Percentiles rank a stretch among this genome's conserved stretches.
These are phyloP conservation scores for Phycodurus eques DNA, from an alignment of 2,113 vertebrate species.

Conservation along the genomic window DNA sequence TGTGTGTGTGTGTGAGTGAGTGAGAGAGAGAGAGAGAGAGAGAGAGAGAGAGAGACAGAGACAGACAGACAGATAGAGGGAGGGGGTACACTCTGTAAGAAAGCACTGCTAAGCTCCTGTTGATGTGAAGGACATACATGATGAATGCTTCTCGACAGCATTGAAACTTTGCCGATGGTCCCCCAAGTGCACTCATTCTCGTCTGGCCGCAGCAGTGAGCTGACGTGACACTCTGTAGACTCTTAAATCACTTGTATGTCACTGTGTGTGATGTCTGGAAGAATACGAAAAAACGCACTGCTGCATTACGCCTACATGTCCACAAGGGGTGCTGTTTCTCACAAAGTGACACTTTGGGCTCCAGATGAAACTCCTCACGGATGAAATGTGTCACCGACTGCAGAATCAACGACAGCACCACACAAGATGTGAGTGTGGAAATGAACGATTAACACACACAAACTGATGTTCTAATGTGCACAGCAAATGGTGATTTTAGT, in stretches of 20 bases:
- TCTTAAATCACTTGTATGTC: conserved; percentile 47
- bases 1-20: conserved; percentile 25
- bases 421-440: conserved; percentile 55
- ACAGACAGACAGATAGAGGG: neutral
- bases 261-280: conserved; percentile 38
- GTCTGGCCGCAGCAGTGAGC: conserved; percentile 46
- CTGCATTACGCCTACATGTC: conserved; percentile 59
- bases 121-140: conserved; percentile 68
- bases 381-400: conserved; percentile 9
- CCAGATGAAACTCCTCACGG: conserved; percentile 16
- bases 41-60: neutral
- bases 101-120: conserved; percentile 69
- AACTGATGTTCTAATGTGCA: conserved; percentile 52
- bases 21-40: conserved; percentile 5
- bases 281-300: conserved; percentile 36
- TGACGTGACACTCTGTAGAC: conserved; percentile 30
- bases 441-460: conserved; percentile 38
- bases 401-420: conserved; percentile 60
- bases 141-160: conserved; percentile 60
- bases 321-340: conserved; percentile 55
- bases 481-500: conserved; percentile 56
- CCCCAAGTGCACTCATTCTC: conserved; percentile 47
- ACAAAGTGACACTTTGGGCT: conserved; percentile 19
- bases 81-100: conserved; percentile 41
- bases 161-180: conserved; percentile 54